Percentiles rank a stretch among this genome's conserved stretches.
Conservation (phyloP, 1,140 invertebrate species). For the Latrodectus geometricus region DNA sequence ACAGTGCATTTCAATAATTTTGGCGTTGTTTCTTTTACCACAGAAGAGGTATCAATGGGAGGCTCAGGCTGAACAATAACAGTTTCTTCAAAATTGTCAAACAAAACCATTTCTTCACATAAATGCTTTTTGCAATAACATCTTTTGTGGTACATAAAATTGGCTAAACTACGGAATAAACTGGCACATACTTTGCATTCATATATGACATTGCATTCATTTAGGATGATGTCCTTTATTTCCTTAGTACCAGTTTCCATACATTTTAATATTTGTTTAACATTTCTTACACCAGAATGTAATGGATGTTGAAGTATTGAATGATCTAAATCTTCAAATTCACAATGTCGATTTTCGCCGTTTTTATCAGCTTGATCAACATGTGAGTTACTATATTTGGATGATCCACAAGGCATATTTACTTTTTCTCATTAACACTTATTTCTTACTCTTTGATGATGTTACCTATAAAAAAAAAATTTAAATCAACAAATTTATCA, state of each 20-base stretch:
- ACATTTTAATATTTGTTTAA: conserved; percentile 61
- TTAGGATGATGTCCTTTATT: conserved; percentile 76
- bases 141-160: conserved; percentile 87
- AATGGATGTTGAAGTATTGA: conserved; percentile 59
- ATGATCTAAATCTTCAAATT: conserved; percentile 54
- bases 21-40: not conserved
- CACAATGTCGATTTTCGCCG: conserved; percentile 37
- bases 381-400: conserved; percentile 7
- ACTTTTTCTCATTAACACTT: not conserved
- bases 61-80: conserved; percentile 40
- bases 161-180: conserved; percentile 83
- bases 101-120: conserved; percentile 53
- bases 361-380: conserved; percentile 8
- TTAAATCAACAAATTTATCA: too few relatives aligned
- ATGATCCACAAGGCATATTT: conserved; percentile 40
- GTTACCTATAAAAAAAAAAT: too few relatives aligned
- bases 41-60: not conserved
- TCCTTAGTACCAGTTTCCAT: conserved; percentile 66
- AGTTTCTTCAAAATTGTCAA: conserved; percentile 53
- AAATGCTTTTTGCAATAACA: conserved; percentile 75
- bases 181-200: conserved; percentile 88
- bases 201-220: conserved; percentile 86
- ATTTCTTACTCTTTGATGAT: too few relatives aligned
- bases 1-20: conserved; percentile 11
- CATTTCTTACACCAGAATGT: conserved; percentile 60